Evolutionary conservation across 2,113 vertebrate genomes (phyloP).

Genomic region (Lepus timidus): DNA sequence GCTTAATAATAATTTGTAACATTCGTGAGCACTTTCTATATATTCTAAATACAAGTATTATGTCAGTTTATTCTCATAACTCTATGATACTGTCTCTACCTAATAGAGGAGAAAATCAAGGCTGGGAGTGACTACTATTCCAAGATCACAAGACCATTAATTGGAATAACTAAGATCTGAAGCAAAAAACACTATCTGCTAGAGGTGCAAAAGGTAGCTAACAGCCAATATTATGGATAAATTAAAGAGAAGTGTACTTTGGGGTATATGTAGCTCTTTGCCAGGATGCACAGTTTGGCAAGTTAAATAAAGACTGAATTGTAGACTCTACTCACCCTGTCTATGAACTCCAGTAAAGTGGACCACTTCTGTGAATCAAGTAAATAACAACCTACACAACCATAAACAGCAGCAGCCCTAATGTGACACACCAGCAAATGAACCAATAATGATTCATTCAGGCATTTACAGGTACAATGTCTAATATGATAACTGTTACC

Average conservation of each 20-base stretch:
- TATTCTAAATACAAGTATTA: conserved; percentile 23
- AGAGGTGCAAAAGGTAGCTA: background rate
- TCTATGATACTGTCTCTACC: background rate
- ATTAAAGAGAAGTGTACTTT: background rate
- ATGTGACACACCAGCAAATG: background rate
- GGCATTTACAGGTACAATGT: background rate
- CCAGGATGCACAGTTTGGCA: background rate
- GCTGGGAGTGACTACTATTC: background rate
- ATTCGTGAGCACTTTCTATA: conserved; percentile 32
- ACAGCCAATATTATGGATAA: background rate
- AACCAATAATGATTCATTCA: background rate
- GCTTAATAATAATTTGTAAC: conserved; percentile 47
- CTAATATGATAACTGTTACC: background rate
- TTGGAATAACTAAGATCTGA: background rate
- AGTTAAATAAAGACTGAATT: conserved; percentile 24
- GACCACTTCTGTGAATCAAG: background rate
- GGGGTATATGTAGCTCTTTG: background rate
- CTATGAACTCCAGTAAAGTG: background rate
- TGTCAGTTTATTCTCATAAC: background rate
- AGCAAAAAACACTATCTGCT: conserved; percentile 13
- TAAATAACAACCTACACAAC: background rate
- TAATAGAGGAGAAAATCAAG: background rate
- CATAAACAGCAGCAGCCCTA: background rate
- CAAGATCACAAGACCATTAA: conserved; percentile 4
- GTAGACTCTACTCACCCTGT: background rate